phyloP scores from a whole-genome alignment of 2,888 invertebrate species.

The Hirtodrosophila trivittata region DNA sequence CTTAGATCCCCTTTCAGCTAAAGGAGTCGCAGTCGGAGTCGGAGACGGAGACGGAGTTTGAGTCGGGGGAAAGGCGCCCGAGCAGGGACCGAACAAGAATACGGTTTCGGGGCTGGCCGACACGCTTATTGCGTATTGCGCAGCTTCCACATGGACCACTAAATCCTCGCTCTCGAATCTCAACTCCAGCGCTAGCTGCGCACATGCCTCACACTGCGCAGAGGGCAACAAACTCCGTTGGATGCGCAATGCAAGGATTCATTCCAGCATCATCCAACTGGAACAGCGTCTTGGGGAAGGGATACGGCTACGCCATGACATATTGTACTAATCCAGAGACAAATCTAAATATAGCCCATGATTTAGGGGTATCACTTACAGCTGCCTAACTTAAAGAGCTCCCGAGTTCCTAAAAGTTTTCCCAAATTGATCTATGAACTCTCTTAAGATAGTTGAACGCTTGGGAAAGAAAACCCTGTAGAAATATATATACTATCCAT shows the following conservation, averaged over 20 bases:
- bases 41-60: neutral
- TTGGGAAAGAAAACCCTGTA: no score
- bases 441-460: no score
- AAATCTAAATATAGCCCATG: neutral
- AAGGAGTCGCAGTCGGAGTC: conserved; percentile 28
- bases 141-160: conserved; percentile 62
- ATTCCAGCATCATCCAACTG: conserved; percentile 35
- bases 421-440: no score
- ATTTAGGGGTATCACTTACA: no score
- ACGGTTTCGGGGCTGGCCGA: conserved; percentile 42
- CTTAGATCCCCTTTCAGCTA: conserved; percentile 41
- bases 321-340: no score
- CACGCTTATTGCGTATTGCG: conserved; percentile 76
- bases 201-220: conserved; percentile 47
- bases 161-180: conserved; percentile 1
- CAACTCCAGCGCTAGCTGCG: conserved; percentile 33
- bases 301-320: no score
- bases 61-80: conserved; percentile 15
- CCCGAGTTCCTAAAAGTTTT: no score
- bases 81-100: conserved; percentile 1
- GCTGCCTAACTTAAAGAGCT: no score
- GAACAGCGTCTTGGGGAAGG: conserved; percentile 15
- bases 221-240: conserved; percentile 53
- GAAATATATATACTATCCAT: no score
- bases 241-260: conserved; percentile 39